Evolutionary conservation across 2,113 vertebrate species (phyloP), one percentile per base, ranked within the genome.

Genomic region (Cervus canadensis): DNA sequence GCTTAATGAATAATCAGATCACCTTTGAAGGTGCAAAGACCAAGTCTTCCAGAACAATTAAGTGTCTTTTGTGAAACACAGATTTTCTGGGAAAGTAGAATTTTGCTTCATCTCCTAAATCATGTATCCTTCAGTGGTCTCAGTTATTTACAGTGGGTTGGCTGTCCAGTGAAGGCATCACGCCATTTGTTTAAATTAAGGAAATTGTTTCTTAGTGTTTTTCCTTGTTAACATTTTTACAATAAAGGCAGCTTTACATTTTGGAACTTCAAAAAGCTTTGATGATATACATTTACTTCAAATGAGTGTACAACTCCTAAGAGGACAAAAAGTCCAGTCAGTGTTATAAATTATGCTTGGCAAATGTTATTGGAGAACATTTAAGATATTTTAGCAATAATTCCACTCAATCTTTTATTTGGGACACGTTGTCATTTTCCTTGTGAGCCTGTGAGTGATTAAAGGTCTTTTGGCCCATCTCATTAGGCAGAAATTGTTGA

Each of bases 361-460:
- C 96, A 96, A 98, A 83, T 88, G 48, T 94, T 97, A 93, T 45
- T 93, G 90, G 96, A 97, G 56, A 97, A 95, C 54, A 43, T 97
- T 94, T 94, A 91, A 98, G 33, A 96, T 88, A 96, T 84, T 98
- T 94, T 92, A 97, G 82, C 88, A 93, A 95, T 95, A 92, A 97
- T 94, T 98, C 56, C 84, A 45, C 84, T 87, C 88, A 36, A 7
- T 67, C 95, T 98, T 97, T 92, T 97, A 95, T 98, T 98, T 92
- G 91, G 84, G 90, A 83, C 59, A 94, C 67, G 84, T 93, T 90
- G 74, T 94, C 56, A 96, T 97, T 95, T 97, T 97, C 92, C 87
- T 95, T 79, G n/a, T 94, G 74, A 71, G 57, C 93, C 95, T 98
- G 96, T 79, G 96, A 96, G 76, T 85, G 85, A 96, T 98, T 95